Percentiles rank a stretch among this genome's conserved stretches.
phyloP scores from a whole-genome alignment of 1,140 invertebrate genomes.

The Temnothorax nylanderi region DNA sequence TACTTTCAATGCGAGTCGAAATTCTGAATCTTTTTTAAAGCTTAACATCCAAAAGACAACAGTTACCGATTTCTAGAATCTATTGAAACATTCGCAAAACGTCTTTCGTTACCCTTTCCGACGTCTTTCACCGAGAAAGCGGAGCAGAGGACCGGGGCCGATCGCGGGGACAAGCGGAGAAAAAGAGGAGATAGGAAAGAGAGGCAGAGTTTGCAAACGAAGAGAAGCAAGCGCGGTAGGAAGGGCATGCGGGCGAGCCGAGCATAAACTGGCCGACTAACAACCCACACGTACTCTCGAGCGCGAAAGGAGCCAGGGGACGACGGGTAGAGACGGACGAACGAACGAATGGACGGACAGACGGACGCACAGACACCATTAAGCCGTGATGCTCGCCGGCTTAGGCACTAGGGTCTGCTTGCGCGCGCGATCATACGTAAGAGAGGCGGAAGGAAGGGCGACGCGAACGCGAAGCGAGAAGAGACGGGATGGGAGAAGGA shows the following conservation, averaged over 20 bases:
- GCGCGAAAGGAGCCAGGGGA: conserved; percentile 62
- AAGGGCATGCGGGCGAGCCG: conserved; percentile 74
- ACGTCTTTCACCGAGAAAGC: conserved; percentile 26
- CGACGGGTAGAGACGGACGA: conserved; percentile 65
- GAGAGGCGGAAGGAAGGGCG: conserved; percentile 45
- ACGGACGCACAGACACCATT: conserved; percentile 81
- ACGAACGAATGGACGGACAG: conserved; percentile 69
- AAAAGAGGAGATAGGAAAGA: conserved; percentile 3
- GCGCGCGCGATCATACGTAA: conserved; percentile 68
- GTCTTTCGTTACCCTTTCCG: neutral
- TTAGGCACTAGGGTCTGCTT: conserved; percentile 65
- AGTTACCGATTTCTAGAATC: neutral
- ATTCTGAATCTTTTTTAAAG: neutral
- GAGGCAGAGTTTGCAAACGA: conserved; percentile 51
- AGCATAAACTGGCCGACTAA: conserved; percentile 83
- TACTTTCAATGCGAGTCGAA: neutral
- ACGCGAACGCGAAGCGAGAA: conserved; percentile 45
- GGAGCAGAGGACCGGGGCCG: neutral
- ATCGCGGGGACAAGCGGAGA: neutral
- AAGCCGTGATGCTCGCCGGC: conserved; percentile 66
- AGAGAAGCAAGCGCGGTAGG: conserved; percentile 75
- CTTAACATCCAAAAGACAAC: neutral
- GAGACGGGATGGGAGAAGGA: conserved; percentile 3
- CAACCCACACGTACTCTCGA: conserved; percentile 77
- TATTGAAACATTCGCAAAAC: neutral